These are phyloP conservation scores for Chloroclystis v-ata DNA, from an alignment of 2,888 invertebrate species.

Conservation along the genomic window DNA sequence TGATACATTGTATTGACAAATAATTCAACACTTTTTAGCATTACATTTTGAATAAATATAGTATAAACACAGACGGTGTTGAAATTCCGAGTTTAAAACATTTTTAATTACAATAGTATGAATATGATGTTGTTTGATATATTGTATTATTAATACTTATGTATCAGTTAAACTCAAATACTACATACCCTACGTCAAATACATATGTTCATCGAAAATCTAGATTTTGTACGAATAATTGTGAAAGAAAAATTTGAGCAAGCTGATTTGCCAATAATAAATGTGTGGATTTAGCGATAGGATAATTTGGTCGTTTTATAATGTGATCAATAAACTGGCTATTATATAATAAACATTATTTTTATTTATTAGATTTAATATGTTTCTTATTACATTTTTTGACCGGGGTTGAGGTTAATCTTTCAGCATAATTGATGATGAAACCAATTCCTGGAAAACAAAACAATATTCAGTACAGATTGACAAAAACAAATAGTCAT, in stretches of 20 bases:
- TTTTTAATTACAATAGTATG: too few relatives aligned
- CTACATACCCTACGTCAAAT: background rate
- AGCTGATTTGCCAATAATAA: conserved; percentile 11
- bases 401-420: too few relatives aligned
- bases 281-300: conserved; percentile 19
- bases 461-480: background rate
- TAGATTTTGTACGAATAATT: conserved; percentile 2
- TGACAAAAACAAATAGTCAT: too few relatives aligned
- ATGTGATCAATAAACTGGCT: conserved; percentile 30
- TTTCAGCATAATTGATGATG: conserved; percentile 60
- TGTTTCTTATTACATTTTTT: too few relatives aligned
- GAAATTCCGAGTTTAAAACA: too few relatives aligned
- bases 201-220: background rate
- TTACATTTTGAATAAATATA: too few relatives aligned
- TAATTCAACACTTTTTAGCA: too few relatives aligned
- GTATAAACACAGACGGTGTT: too few relatives aligned
- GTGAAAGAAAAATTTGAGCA: conserved; percentile 1
- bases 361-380: conserved; percentile 1
- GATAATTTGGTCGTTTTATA: conserved; percentile 26
- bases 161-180: too few relatives aligned
- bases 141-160: too few relatives aligned
- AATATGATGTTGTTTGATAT: too few relatives aligned
- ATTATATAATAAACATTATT: conserved; percentile 17
- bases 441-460: conserved; percentile 52
- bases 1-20: too few relatives aligned